Evolutionary conservation across 2,888 invertebrate species (phyloP).

Genomic region (Marronus borbonicus): DNA sequence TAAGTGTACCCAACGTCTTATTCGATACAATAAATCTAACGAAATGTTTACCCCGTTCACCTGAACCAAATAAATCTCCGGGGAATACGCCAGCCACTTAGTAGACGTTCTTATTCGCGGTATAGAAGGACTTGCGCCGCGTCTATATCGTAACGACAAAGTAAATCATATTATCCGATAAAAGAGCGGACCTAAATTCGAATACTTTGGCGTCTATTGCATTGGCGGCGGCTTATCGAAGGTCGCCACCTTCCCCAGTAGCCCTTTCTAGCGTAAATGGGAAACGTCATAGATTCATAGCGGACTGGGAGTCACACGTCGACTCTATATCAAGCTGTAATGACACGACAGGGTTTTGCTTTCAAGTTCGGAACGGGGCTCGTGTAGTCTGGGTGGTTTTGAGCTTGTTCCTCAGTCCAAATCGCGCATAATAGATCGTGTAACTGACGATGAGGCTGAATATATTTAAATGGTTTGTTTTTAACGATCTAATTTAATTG

Average conservation of each 20-base stretch:
- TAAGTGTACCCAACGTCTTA: neutral
- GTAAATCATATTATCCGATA: slow-evolving; percentile 8
- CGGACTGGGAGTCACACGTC: slow-evolving; percentile 9
- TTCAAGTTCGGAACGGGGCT: slow-evolving; percentile 1
- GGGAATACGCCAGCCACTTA: slow-evolving; percentile 4
- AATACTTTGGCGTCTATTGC: neutral
- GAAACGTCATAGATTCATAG: slow-evolving; percentile 23
- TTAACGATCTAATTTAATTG: neutral
- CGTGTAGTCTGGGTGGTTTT: too few species aligned
- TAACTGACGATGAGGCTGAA: neutral
- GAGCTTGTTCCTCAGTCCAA: neutral
- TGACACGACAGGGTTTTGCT: slow-evolving; percentile 45
- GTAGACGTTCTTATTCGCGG: slow-evolving; percentile 1
- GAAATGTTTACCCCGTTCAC: slow-evolving; percentile 32
- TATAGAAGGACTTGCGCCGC: neutral
- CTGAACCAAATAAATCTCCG: slow-evolving; percentile 36
- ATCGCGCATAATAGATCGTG: neutral
- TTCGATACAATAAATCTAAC: slow-evolving; percentile 27
- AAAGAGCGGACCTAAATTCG: neutral
- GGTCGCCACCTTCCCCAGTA: neutral
- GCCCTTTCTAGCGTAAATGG: slow-evolving; percentile 8
- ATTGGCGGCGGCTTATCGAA: neutral
- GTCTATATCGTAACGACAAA: neutral
- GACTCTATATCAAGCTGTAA: slow-evolving; percentile 43
- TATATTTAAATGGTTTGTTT: neutral